Evolutionary conservation across 1,140 invertebrate species (phyloP).

Genomic region (Luehdorfia chinensis): DNA sequence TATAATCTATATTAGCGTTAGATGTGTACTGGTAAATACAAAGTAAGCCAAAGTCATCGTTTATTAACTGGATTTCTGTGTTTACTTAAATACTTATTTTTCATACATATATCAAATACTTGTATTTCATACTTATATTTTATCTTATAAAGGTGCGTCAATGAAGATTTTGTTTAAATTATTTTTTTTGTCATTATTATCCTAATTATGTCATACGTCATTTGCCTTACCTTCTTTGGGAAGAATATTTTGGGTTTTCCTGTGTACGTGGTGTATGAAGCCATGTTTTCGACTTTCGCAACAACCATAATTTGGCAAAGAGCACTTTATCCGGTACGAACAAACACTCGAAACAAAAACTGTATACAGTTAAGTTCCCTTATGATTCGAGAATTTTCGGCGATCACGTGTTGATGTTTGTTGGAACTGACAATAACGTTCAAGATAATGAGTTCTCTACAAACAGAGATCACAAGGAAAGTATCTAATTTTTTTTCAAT

Average conservation of each 20-base stretch:
- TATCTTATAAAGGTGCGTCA: too few species aligned
- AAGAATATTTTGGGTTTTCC: slow-evolving; percentile 75
- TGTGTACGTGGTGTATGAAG: slow-evolving; percentile 68
- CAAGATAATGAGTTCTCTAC: slow-evolving; percentile 38
- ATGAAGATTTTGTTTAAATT: too few species aligned
- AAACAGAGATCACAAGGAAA: slow-evolving; percentile 51
- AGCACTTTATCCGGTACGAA: slow-evolving; percentile 48
- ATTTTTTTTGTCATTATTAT: too few species aligned
- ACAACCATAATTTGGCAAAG: slow-evolving; percentile 71
- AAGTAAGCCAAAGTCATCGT: too few species aligned
- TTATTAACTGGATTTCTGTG: too few species aligned
- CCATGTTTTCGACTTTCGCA: slow-evolving; percentile 72
- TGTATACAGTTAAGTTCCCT: slow-evolving; percentile 28
- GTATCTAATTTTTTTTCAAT: slow-evolving; percentile 47
- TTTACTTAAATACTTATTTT: too few species aligned
- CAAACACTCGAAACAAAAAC: slow-evolving; percentile 48
- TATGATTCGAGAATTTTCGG: slow-evolving; percentile 65
- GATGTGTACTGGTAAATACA: too few species aligned
- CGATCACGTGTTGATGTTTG: slow-evolving; percentile 48
- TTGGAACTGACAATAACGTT: slow-evolving; percentile 38
- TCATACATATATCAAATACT: too few species aligned
- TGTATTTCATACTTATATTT: too few species aligned
- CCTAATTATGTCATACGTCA: too few species aligned
- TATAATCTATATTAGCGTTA: too few species aligned
- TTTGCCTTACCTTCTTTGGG: slow-evolving; percentile 69